phyloP scores from a whole-genome alignment of 2,797 vertebrate genomes.

The Hylomyscus alleni region DNA sequence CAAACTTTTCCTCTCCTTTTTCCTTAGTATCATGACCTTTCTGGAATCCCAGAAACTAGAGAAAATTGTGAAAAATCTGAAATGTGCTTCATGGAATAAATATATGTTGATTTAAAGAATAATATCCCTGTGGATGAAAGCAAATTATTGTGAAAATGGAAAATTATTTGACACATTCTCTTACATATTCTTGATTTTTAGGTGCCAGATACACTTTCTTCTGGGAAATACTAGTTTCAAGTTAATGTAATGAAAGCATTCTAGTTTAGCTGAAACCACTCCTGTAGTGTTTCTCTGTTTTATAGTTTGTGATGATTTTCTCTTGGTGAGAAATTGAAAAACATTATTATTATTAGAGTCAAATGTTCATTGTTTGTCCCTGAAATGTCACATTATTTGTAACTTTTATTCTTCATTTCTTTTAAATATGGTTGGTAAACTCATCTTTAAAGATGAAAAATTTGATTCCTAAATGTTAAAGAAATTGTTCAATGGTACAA shows the following conservation, averaged over 20 bases:
- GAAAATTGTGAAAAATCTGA: background rate
- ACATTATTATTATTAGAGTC: background rate
- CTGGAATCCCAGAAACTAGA: background rate
- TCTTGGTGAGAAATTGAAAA: background rate
- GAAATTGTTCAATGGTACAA: background rate
- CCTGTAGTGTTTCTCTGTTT: background rate
- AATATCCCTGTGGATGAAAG: background rate
- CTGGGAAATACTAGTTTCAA: constrained; percentile 14
- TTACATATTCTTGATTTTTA: constrained; percentile 47
- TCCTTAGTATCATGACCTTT: background rate
- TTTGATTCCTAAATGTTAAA: background rate
- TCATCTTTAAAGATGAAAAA: background rate
- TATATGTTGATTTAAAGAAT: background rate
- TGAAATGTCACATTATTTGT: background rate
- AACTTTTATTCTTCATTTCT: background rate
- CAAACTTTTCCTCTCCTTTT: background rate
- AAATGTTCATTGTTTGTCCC: background rate
- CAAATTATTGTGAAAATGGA: background rate
- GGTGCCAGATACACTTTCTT: background rate
- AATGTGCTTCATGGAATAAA: background rate
- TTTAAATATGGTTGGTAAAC: constrained; percentile 10
- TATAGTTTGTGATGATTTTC: constrained; percentile 1
- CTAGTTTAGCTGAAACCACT: background rate
- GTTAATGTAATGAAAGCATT: background rate
- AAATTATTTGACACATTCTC: background rate